Conservation (phyloP, 2,113 vertebrate species). For the Pelobates fuscus region DNA sequence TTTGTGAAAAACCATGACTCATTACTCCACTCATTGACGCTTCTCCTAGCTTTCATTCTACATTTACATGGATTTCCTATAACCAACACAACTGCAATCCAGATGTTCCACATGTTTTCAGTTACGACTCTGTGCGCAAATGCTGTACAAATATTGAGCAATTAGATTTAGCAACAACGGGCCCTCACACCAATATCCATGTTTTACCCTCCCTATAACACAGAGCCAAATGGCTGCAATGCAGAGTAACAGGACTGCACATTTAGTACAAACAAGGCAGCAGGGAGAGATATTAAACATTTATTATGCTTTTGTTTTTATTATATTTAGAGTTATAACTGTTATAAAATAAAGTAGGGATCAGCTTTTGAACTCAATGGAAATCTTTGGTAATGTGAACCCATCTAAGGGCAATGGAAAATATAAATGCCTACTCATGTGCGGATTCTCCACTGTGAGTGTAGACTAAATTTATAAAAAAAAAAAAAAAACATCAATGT, state of each 20-base stretch:
- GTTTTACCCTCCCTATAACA: slow-evolving; percentile 6
- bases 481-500: too few relatives aligned
- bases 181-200: neutral
- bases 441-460: too few relatives aligned
- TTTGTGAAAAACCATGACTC: neutral
- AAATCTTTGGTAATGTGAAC: too few relatives aligned
- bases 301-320: too few relatives aligned
- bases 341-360: too few relatives aligned
- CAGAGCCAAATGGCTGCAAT: neutral
- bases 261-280: neutral
- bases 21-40: neutral
- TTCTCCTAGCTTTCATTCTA: slow-evolving; percentile 17
- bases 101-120: slow-evolving; percentile 45
- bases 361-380: too few relatives aligned
- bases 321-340: too few relatives aligned
- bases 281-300: neutral
- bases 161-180: slow-evolving; percentile 45
- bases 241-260: neutral
- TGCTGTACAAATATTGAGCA: slow-evolving; percentile 34
- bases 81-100: slow-evolving; percentile 34
- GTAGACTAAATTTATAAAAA: too few relatives aligned
- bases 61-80: slow-evolving; percentile 38
- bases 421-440: too few relatives aligned
- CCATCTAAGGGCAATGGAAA: too few relatives aligned
- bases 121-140: slow-evolving; percentile 25